Conservation (phyloP, 1,140 invertebrate species). For the Caerostris darwini region DNA sequence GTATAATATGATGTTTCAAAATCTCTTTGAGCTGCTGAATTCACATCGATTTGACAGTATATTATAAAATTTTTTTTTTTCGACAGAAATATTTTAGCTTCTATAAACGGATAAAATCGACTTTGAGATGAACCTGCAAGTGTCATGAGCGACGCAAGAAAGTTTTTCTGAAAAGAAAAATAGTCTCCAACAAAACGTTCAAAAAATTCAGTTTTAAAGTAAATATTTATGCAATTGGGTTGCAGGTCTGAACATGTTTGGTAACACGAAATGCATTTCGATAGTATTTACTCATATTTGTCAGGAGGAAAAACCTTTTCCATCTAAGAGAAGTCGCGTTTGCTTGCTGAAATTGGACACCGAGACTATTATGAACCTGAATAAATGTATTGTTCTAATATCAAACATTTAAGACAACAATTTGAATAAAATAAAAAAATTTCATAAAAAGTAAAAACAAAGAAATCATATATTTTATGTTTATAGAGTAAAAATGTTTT, state of each 20-base stretch:
- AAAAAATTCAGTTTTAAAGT: neutral
- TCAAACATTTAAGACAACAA: neutral
- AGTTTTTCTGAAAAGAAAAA: neutral
- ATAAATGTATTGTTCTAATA: neutral
- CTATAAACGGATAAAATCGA: neutral
- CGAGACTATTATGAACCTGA: neutral
- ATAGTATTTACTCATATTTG: conserved; percentile 7
- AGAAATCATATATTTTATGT: neutral
- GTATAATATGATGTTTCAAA: too few relatives aligned
- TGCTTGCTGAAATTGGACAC: neutral
- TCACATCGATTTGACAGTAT: neutral
- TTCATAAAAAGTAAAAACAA: neutral
- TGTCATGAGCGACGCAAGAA: neutral
- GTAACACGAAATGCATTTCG: conserved; percentile 5
- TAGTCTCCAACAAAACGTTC: neutral
- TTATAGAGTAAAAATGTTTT: neutral
- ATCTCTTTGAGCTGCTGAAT: too few relatives aligned
- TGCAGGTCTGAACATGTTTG: conserved; percentile 11
- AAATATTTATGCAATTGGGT: conserved; percentile 25
- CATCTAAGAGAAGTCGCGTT: neutral
- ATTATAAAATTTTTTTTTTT: neutral
- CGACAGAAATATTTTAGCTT: neutral
- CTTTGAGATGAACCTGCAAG: neutral
- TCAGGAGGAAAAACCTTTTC: neutral
- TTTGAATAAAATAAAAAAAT: neutral